Evolutionary conservation across 2,113 vertebrate species (phyloP), one percentile per base, ranked within the genome.

Genomic region (Calidris pugnax): DNA sequence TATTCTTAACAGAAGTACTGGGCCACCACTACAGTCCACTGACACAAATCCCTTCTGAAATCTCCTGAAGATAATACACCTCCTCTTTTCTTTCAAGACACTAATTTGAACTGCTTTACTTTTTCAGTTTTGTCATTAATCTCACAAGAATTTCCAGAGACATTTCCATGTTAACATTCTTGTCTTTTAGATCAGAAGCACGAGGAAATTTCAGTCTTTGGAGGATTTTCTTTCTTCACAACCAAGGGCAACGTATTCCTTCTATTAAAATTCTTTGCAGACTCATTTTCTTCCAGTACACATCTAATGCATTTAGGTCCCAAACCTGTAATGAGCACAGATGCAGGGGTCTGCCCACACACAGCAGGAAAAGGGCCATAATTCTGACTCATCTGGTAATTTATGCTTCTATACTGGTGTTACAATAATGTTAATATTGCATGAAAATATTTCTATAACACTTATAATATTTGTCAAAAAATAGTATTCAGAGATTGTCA

Each of bases 371-470:
- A 96, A 92, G 95, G 96, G 91, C 96, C 93, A 95, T 95, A 97
- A 95, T 87, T 97, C 96, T 97, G 97, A 97, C 93, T 97, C 97
- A 97, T 95, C 87, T 95, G 93, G 94, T 97, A 96, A 97, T 96
- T 96, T 96, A 95, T 95, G 95, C 93, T 95, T 97, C 97, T 97
- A 96, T 97, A 96, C 85, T 97, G 55, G 91, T 94, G 93, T 47
- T 96, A 95, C 77, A 97, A 96, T 96, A 97, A 97, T 93, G 93
- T 82, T 96, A 97, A 96, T 97, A 95, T 95, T 95, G 89, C 94
- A 94, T 94, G 93, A 95, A 97, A 97, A 97, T 97, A 97, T 97
- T 97, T 96, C 91, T 93, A 93, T 96, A 96, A 95, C 97, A 96
- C 96, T 96, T 96, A 85, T 2, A 90, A 78, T 96, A 91, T 97